These are phyloP conservation scores for Oceanodroma tethys DNA, from an alignment of 2,113 vertebrate species.

Conservation along the genomic window DNA sequence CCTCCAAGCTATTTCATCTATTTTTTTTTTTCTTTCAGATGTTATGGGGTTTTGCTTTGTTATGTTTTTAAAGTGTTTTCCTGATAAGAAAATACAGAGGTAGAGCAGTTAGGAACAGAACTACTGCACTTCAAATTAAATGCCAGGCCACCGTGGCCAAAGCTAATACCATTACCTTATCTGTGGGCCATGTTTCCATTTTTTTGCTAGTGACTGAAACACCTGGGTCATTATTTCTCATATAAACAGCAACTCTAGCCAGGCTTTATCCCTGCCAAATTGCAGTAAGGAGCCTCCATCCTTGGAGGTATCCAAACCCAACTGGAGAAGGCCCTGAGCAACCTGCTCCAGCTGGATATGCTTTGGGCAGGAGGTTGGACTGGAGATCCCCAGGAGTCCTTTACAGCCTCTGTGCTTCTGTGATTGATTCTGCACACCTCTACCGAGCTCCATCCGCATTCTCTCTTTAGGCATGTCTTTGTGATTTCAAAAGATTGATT, in stretches of 20 bases:
- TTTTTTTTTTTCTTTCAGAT: background rate
- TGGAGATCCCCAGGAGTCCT: background rate
- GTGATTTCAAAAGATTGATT: background rate
- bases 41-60: background rate
- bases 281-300: background rate
- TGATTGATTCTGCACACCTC: background rate
- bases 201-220: background rate
- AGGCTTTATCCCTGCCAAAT: background rate
- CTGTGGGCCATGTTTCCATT: background rate
- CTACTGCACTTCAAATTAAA: background rate
- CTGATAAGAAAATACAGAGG: background rate
- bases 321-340: background rate
- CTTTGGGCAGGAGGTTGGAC: background rate
- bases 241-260: background rate
- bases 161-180: background rate
- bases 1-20: background rate
- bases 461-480: background rate
- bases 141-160: rapidly evolving
- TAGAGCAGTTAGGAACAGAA: background rate
- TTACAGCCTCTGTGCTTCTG: background rate
- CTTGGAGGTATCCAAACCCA: background rate
- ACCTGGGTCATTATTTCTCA: background rate
- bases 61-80: background rate
- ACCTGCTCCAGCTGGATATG: background rate
- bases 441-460: background rate